Evolutionary conservation across 2,888 invertebrate genomes (phyloP).

Genomic region (Drosophila mimetica): DNA sequence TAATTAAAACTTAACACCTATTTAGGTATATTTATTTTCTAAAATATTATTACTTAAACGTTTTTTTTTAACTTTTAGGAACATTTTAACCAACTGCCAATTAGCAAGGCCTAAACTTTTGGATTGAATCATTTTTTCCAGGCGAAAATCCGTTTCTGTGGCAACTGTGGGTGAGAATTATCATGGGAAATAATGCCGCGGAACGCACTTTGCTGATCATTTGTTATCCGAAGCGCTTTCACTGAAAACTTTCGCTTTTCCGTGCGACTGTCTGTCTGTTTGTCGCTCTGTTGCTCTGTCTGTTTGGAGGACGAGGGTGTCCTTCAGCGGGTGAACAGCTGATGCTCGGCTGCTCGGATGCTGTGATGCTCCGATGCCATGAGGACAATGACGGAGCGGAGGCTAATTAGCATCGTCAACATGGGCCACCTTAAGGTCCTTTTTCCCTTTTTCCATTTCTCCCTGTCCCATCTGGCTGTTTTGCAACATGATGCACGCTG

Average conservation of each 20-base stretch:
- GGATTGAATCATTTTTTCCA: too few species aligned
- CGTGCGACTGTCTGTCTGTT: background rate
- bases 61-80: too few species aligned
- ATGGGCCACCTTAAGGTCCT: constrained; percentile 38
- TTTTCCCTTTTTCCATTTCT: background rate
- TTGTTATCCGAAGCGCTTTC: constrained; percentile 16
- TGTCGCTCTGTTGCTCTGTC: background rate
- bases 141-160: too few species aligned
- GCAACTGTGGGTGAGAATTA: background rate
- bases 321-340: constrained; percentile 22
- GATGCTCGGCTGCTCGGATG: background rate
- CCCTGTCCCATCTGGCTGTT: background rate
- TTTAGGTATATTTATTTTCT: too few species aligned
- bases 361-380: constrained; percentile 5
- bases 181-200: background rate
- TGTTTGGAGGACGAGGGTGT: constrained; percentile 7
- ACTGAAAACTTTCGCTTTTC: constrained; percentile 12
- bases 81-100: too few species aligned
- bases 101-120: too few species aligned
- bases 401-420: constrained; percentile 51
- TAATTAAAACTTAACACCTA: too few species aligned
- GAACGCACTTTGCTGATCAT: constrained; percentile 1
- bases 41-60: too few species aligned
- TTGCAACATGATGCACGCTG: constrained; percentile 50
- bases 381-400: constrained; percentile 39